Conservation (phyloP, 2,797 vertebrate genomes). For the Enteromius fasciolatus region DNA sequence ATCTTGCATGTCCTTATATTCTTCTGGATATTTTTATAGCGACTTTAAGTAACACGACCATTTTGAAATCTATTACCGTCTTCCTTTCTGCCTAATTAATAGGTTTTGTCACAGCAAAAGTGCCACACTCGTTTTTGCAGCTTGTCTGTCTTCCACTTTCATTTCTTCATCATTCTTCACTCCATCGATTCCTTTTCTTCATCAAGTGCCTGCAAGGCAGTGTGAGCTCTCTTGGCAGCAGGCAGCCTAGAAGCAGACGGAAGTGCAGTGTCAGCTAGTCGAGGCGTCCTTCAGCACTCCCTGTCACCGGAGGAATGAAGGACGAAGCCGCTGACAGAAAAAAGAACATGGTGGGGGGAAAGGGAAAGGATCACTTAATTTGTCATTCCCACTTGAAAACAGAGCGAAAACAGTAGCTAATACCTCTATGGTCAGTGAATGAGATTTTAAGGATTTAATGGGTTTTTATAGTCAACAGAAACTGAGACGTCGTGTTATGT, state of each 20-base stretch:
- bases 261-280: constrained; percentile 79
- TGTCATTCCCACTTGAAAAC: constrained; percentile 66
- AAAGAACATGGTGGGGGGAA: constrained; percentile 53
- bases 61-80: background rate
- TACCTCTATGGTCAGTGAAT: constrained; percentile 36
- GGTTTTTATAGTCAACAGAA: constrained; percentile 13
- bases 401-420: constrained; percentile 55
- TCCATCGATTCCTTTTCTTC: constrained; percentile 88
- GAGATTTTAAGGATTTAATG: constrained; percentile 49
- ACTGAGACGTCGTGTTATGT: background rate
- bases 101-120: constrained; percentile 57
- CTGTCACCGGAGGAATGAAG: constrained; percentile 64
- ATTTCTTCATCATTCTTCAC: constrained; percentile 91
- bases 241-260: constrained; percentile 69
- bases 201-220: constrained; percentile 75
- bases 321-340: constrained; percentile 70
- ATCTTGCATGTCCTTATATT: background rate
- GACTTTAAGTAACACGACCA: background rate
- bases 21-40: background rate
- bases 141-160: constrained; percentile 77
- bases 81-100: constrained; percentile 58
- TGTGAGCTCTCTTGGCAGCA: constrained; percentile 75
- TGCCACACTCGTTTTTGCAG: constrained; percentile 69
- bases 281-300: constrained; percentile 70
- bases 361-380: constrained; percentile 67